Evolutionary conservation across 2,888 invertebrate genomes (phyloP), one percentile per base, ranked within the genome.

Genomic region (Agrilus mali): DNA sequence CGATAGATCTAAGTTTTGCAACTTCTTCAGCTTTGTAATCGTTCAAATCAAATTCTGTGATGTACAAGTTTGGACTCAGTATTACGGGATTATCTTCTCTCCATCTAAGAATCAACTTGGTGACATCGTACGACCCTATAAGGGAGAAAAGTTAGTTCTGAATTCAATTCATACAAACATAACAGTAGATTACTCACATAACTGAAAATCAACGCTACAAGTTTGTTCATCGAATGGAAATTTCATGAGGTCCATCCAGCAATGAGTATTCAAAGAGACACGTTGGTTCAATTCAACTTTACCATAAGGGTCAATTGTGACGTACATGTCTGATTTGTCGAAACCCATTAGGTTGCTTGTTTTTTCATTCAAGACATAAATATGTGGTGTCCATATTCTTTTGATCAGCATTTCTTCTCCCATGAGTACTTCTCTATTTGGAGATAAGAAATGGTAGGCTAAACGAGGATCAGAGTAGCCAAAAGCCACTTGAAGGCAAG

Each of bases 151-250:
- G 48, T 35, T 35, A 15, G 10, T 17, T 4, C 5, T 17, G 17
- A 17, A 3, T 20, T 20, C 20, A 5, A 6, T 6, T 20, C 15
- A 13, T 8, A 33, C 5, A 33, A 33, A 20, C 6, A 20, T 20
- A 6, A 20, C 6, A 17, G 7, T 12, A 41, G 53, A 8, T 10
- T 3, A 71, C 80, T 74, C 70, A 85, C 87, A 87, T 61, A 86
- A 86, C 63, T 86, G 84, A 46, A 87, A 74, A 48, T 81, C 76
- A 56, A 88, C 75, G n/a, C 83, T 79, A 59, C 89, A 89, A 22
- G 77, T 75, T 63, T 89, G 89, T 44, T 82, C 80, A 59, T 89
- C 89, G 56, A 89, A 88, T 1, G 89, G 89, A 58, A 89, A 89
- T 60, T 88, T 88, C 60, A 86, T 80, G 47, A 89, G 67, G 57